Percentiles rank a stretch among this genome's conserved stretches.
phyloP scores from a whole-genome alignment of 2,797 vertebrate species.

The Helicolenus hilgendorfi region DNA sequence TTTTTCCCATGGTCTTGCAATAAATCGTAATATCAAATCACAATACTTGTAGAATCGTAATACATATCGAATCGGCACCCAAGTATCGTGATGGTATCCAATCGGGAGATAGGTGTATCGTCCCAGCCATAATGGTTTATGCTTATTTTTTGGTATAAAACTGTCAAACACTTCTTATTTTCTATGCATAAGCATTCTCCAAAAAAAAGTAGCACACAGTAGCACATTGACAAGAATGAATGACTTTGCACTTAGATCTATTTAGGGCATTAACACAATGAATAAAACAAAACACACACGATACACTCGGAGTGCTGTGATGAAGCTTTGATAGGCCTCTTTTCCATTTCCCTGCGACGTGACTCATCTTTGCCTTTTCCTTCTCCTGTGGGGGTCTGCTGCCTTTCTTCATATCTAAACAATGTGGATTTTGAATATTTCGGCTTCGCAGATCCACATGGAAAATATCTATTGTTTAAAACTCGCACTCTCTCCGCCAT shows the following conservation, averaged over 20 bases:
- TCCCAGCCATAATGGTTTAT: not conserved
- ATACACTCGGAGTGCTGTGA: constrained; percentile 21
- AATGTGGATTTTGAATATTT: constrained; percentile 59
- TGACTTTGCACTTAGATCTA: constrained; percentile 47
- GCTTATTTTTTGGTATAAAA: not conserved
- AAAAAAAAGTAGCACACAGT: constrained; percentile 23
- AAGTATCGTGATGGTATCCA: rapidly evolving
- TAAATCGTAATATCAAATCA: too few relatives aligned
- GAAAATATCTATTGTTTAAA: constrained; percentile 66
- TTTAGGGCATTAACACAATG: constrained; percentile 53
- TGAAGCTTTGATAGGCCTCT: constrained; percentile 43
- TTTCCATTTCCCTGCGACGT: not conserved
- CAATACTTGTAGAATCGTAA: too few relatives aligned
- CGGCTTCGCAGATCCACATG: constrained; percentile 20
- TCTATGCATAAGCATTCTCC: not conserved
- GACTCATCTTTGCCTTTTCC: constrained; percentile 18
- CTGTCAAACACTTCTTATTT: not conserved
- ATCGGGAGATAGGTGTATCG: too few relatives aligned
- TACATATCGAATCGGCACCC: too few relatives aligned
- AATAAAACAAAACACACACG: constrained; percentile 55
- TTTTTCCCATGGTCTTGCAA: too few relatives aligned
- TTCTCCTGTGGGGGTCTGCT: constrained; percentile 11
- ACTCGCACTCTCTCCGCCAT: constrained; percentile 18
- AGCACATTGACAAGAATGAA: constrained; percentile 34
- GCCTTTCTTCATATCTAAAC: constrained; percentile 24